Conservation (phyloP, 1,140 invertebrate genomes). For the Venturia canescens region DNA sequence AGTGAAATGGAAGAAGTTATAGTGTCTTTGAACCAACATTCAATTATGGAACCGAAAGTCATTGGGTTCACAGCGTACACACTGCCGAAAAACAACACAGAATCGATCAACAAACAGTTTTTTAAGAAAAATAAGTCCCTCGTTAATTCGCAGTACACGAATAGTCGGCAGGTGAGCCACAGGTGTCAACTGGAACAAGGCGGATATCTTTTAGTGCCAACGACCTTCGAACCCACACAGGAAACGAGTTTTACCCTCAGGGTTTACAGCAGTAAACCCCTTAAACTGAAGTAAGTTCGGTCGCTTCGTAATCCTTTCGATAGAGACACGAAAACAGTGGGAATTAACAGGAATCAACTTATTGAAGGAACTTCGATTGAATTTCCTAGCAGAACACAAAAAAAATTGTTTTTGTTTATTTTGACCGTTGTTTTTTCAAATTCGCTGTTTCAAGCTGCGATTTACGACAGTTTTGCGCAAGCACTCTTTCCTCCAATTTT, state of each 20-base stretch:
- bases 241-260: constrained; percentile 91
- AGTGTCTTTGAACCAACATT: constrained; percentile 93
- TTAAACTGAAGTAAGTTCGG: constrained; percentile 85
- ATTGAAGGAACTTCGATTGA: too few relatives aligned
- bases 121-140: constrained; percentile 93
- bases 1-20: constrained; percentile 91
- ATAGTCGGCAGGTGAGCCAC: constrained; percentile 90
- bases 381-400: too few relatives aligned
- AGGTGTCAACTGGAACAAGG: constrained; percentile 90
- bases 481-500: too few relatives aligned
- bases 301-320: background rate
- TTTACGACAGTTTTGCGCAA: too few relatives aligned
- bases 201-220: constrained; percentile 91
- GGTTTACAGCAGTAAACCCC: constrained; percentile 88
- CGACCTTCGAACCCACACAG: constrained; percentile 93
- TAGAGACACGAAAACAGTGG: background rate
- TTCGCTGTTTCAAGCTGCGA: too few relatives aligned
- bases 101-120: constrained; percentile 84
- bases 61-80: constrained; percentile 95
- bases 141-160: constrained; percentile 94
- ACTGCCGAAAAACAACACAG: constrained; percentile 83
- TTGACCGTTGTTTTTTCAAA: too few relatives aligned
- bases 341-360: background rate
- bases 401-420: too few relatives aligned
- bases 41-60: constrained; percentile 94